Evolutionary conservation across 35 echinoderm and acorn worm species (phyloP), one percentile per base, ranked within the genome.

Genomic region (Amphiura filiformis): DNA sequence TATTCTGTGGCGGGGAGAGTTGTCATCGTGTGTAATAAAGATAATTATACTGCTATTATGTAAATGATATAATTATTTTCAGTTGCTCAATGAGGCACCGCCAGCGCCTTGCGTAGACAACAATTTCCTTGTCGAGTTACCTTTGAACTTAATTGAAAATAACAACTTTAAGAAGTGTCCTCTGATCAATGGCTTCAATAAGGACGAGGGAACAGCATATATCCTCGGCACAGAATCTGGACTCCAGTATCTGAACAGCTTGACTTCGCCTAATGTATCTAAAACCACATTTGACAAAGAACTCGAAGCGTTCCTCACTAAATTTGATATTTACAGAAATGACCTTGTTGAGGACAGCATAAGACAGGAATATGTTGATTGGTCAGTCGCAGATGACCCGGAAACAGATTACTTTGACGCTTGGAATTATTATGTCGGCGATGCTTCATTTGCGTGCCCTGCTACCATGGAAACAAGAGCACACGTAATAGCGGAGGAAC

Each of bases 361-460:
- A 0, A 44, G 79, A 76, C 83, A 89, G 12, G 76, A 87, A 75
- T 97, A 97, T 64, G 37, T 93, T 12, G 91, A 93, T 65, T 97
- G 94, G 94, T 76, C 87, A 30, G 39, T 36, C 32, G 79, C 77
- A 44, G 94, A 97, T 81, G 56, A 96, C 57, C 37, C 70, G 18
- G 41, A 13, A 12, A 57, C 91, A 13, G 82, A 93, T 42, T 97
- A 87, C 75, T 90, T 87, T 47, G 39, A 83, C 13, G 35, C 94
- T 0, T 40, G 44, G 44, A 20, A 7, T 11, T 11, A 52, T 7
- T 52, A 11, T 52, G 44, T 20, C 20, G 44, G 44, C 20, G 44
- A 52, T 52, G 7, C 7, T 11, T 52, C 7, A 7, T 52, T 11
- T 52, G 7, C 44, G 20, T 52, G 44, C 44, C 44, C 7, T 11